Percentiles rank a stretch among this genome's conserved stretches.
These are phyloP conservation scores for Nycticryphes semicollaris DNA, from an alignment of 2,113 vertebrate genomes.

Conservation along the genomic window DNA sequence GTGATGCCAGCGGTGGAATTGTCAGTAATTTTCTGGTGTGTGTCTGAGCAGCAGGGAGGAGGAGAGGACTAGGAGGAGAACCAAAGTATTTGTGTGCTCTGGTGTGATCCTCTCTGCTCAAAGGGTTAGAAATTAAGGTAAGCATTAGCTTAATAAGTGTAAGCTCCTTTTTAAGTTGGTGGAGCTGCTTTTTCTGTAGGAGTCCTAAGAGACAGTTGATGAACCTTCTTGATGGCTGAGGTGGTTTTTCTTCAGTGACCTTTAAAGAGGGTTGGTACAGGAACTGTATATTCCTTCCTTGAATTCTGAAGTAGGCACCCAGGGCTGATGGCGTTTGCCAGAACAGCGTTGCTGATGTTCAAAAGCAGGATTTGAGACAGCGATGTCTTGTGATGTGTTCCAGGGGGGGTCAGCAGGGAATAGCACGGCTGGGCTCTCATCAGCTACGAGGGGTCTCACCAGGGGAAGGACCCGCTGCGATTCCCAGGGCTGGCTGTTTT, in stretches of 20 bases:
- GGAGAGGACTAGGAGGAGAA: not conserved
- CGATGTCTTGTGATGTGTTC: too few species aligned
- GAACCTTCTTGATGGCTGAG: not conserved
- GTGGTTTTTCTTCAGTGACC: not conserved
- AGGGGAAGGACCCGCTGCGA: too few species aligned
- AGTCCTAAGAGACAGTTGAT: not conserved
- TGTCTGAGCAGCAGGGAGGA: not conserved
- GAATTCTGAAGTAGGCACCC: not conserved
- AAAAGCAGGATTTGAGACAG: too few species aligned
- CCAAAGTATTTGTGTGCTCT: not conserved
- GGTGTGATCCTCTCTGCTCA: not conserved
- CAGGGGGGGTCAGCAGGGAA: too few species aligned
- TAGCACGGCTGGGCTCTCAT: too few species aligned
- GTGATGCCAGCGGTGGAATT: not conserved
- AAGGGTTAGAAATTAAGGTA: not conserved
- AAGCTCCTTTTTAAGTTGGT: not conserved
- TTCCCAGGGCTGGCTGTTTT: too few species aligned
- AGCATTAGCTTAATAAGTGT: not conserved
- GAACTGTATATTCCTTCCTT: not conserved
- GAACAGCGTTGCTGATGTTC: not conserved
- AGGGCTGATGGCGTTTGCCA: not conserved
- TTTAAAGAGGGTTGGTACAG: not conserved
- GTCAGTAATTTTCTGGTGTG: not conserved
- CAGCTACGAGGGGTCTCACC: too few species aligned
- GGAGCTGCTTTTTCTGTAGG: not conserved